A percentile compares a stretch with the other conserved stretches of the same genome.
phyloP scores from a whole-genome alignment of 2,888 invertebrate genomes.

The Amaurobius ferox region DNA sequence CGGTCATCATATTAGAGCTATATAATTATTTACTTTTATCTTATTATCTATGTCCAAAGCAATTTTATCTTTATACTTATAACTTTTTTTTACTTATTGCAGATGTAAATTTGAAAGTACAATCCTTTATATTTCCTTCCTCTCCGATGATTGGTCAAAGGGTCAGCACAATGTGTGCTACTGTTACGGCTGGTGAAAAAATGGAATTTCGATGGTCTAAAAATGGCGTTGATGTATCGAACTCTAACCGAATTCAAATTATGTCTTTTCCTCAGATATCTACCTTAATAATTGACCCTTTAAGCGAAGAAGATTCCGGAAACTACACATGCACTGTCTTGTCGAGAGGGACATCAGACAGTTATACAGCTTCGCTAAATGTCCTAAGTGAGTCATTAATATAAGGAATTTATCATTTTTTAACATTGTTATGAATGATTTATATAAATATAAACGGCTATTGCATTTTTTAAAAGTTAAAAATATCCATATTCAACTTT shows the following conservation, averaged over 20 bases:
- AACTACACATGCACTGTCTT: slow-evolving; percentile 59
- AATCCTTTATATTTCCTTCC: slow-evolving; percentile 48
- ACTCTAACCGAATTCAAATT: slow-evolving; percentile 34
- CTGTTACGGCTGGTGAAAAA: slow-evolving; percentile 16
- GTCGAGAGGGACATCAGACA: slow-evolving; percentile 30
- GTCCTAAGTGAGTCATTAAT: slow-evolving; percentile 51
- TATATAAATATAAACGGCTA: not conserved
- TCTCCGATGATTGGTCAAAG: slow-evolving; percentile 30
- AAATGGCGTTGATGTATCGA: slow-evolving; percentile 28
- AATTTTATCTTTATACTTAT: no score
- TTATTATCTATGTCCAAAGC: no score
- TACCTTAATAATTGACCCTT: slow-evolving; percentile 44
- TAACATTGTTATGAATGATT: not conserved
- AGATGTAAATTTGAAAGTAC: slow-evolving; percentile 36
- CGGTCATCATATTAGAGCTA: no score
- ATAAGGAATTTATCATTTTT: not conserved
- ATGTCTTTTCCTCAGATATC: slow-evolving; percentile 45
- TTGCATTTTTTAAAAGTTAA: no score
- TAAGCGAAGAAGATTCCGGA: slow-evolving; percentile 54
- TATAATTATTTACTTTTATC: no score
- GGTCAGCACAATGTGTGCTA: slow-evolving; percentile 47
- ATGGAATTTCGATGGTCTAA: slow-evolving; percentile 59
- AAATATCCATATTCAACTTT: no score
- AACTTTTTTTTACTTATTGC: not conserved
- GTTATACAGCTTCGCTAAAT: slow-evolving; percentile 25